Percentiles rank a stretch among this genome's conserved stretches.
phyloP scores from a whole-genome alignment of 1,140 invertebrate genomes.

The Caerostris extrusa region DNA sequence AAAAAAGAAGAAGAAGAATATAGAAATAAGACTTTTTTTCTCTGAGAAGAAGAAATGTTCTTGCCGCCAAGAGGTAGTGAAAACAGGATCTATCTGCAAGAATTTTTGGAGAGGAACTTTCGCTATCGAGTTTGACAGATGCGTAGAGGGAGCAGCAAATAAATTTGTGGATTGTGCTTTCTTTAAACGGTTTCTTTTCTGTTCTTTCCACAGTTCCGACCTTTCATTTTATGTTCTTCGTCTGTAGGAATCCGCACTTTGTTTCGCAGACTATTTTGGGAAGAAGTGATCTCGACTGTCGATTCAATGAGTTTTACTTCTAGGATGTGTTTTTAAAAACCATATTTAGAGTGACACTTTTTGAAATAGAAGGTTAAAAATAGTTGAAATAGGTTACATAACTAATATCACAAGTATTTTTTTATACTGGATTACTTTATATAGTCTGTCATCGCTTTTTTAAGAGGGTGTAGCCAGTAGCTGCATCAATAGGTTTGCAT shows the following conservation, averaged over 20 bases:
- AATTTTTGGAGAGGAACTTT: not conserved
- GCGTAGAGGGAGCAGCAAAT: not conserved
- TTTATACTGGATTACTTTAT: too few relatives aligned
- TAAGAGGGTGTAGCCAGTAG: too few relatives aligned
- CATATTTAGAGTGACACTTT: too few relatives aligned
- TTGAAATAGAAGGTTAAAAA: too few relatives aligned
- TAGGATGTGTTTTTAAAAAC: too few relatives aligned
- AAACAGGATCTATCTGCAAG: not conserved
- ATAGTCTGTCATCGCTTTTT: too few relatives aligned
- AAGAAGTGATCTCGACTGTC: not conserved
- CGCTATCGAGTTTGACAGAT: constrained; percentile 12
- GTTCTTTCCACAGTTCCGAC: not conserved
- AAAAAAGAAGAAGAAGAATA: not conserved
- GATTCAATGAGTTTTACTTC: not conserved
- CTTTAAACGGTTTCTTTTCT: constrained; percentile 7
- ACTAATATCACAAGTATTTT: too few relatives aligned
- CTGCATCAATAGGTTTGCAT: too few relatives aligned
- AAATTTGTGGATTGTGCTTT: constrained; percentile 8
- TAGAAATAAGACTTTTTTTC: not conserved
- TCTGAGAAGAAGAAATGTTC: not conserved
- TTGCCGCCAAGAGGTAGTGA: not conserved
- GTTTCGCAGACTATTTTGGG: not conserved
- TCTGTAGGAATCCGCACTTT: not conserved
- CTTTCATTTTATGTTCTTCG: constrained; percentile 2
- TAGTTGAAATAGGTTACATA: too few relatives aligned